Evolutionary conservation across 2,888 invertebrate species (phyloP), one percentile per base, ranked within the genome.

Genomic region (Phymatocera aterrima): DNA sequence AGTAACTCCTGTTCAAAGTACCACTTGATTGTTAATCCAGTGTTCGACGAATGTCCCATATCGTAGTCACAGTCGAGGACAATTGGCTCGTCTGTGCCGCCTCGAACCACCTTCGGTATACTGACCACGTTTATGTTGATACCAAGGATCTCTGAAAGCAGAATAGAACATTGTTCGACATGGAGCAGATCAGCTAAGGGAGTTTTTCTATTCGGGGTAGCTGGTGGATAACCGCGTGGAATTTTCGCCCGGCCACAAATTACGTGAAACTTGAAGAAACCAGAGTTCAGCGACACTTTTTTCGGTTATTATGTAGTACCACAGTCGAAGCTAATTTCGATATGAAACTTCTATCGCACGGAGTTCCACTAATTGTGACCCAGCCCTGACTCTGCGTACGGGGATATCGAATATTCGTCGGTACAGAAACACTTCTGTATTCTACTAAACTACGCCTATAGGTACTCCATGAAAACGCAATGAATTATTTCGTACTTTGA

Each of bases 11-110:
- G 92, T 81, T 92, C 93, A 85, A 94, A 93, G 89, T 93, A 95
- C 96, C 96, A 96, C 88, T 96, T 95, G 8, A 96, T 94, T 2
- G 95, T 95, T 24, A 96, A 91, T 0, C 95, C 95, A 0, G 93
- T 92, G 82, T 94, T 88, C 70, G 88, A 84, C 83, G 87, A 81
- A 88, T 94, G 84, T 94, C 93, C 61, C 92, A 93, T 15, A 93
- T 92, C 91, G 83, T 94, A 96, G 85, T 95, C 94, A 85, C 96
- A 96, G 89, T 96, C 96, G 80, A 96, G 91, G 1, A 95, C 92
- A 51, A 93, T 92, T 3, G 93, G 91, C 64, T 92, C 92, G 65
- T 91, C 91, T 12, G 93, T 93, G 4, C 93, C 93, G 80, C 93
- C 93, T 80, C 92, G 92, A 46, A 94, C 92, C 4, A 93, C 91